Base-by-base conservation (phyloP, 2,888 invertebrate species). In the Ectemnius continuus region DNA sequence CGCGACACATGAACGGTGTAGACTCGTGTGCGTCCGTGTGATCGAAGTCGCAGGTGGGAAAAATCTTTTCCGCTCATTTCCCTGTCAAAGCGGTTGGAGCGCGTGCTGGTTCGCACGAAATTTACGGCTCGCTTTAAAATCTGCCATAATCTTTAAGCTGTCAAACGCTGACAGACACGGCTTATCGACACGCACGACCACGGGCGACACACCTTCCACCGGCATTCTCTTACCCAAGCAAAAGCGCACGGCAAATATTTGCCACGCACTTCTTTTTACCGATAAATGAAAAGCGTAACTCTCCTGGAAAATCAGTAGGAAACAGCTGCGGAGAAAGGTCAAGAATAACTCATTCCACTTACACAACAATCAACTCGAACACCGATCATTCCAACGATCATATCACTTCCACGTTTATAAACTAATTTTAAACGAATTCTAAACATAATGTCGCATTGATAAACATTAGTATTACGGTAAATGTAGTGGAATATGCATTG, bases 281-380 rank as follows among this genome's bases (percentile, higher is more conserved):
- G 6, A 52, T 5, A 52, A 36, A 36, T 36, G 36, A 8, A 36
- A 11, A 36, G 36, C 36, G 36, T 36, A 11, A 36, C 36, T 36
- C 36, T 36, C 6, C 36, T 36, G 36, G 11, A 36, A 36, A 36
- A 36, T 11, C 36, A 36, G 36, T 36, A 8, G 2, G 36, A 5
- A 36, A 36, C 6, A 36, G 36, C 36, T 8, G 36, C 8, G 0
- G 8, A 11, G 36, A 8, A 36, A 36, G 36, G 8, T 36, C 16
- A 23, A 13, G 61, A 56, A 73, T 73, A 75, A 75, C 61, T 75
- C 68, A 63, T 28, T 4, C 14, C 2, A 46, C 62, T 52, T 46
- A 11, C 26, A 14, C 0, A 11, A 36, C 36, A 5, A 11, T 36
- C 36, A 36, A 36, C 36, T 23, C 20, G 2, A 4, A 8, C 36